Conservation (phyloP, 2,113 vertebrate species). For the Tretioscincus oriximinensis region DNA sequence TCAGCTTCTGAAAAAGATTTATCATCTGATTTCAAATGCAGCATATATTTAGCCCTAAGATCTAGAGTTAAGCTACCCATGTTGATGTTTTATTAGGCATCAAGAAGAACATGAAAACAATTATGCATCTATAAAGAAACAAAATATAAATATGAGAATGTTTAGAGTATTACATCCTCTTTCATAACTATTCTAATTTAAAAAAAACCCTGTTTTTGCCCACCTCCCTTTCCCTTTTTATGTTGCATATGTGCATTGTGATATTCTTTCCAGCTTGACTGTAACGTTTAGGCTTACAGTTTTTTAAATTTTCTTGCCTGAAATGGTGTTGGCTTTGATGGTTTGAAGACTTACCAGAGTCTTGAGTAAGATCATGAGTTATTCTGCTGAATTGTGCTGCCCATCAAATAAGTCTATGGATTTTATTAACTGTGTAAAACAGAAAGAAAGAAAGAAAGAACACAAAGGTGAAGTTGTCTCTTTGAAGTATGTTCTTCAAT, state of each 20-base stretch:
- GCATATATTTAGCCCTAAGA: slow-evolving; percentile 44
- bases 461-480: neutral
- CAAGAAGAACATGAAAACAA: slow-evolving; percentile 3
- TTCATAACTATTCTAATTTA: slow-evolving; percentile 7
- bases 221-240: neutral
- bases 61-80: slow-evolving; percentile 40
- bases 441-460: neutral
- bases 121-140: neutral
- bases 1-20: slow-evolving; percentile 57
- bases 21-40: slow-evolving; percentile 53
- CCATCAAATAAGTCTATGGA: neutral
- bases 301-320: neutral
- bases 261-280: neutral
- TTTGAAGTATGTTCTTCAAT: neutral
- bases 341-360: too few species aligned
- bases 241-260: neutral
- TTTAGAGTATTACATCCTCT: neutral
- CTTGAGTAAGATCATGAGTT: too few species aligned
- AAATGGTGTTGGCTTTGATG: too few species aligned
- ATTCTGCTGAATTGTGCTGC: neutral
- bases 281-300: neutral
- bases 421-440: neutral
- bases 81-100: slow-evolving; percentile 4
- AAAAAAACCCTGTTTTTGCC: neutral
- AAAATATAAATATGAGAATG: slow-evolving; percentile 17